Percentiles rank a stretch among this genome's conserved stretches.
Conservation (phyloP, 2,797 vertebrate species). For the Sparidentex hasta region DNA sequence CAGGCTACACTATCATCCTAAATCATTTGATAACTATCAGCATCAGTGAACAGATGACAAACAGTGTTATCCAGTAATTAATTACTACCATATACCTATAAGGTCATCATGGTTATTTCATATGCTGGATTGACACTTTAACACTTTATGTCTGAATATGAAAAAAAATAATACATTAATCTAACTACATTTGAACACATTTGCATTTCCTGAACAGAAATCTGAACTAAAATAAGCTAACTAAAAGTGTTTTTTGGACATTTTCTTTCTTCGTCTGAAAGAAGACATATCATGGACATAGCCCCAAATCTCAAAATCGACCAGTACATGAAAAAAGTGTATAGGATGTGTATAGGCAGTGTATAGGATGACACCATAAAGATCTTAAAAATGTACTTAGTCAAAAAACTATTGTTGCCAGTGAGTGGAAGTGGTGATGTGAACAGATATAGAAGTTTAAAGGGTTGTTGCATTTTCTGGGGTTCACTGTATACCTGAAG, state of each 20-base stretch:
- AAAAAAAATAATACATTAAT: too few relatives aligned
- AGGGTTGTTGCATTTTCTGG: not conserved
- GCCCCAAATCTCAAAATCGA: too few relatives aligned
- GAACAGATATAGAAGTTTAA: not conserved
- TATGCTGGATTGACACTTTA: too few relatives aligned
- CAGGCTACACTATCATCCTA: not conserved
- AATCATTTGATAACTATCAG: not conserved
- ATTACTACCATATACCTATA: not conserved
- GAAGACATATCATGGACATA: too few relatives aligned
- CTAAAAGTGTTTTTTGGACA: too few relatives aligned
- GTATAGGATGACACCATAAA: not conserved
- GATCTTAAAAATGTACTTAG: not conserved
- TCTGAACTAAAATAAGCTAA: too few relatives aligned
- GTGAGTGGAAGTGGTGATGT: not conserved
- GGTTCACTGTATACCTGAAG: conserved; percentile 90
- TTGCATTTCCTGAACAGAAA: too few relatives aligned
- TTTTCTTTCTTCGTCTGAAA: too few relatives aligned
- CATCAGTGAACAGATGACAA: not conserved
- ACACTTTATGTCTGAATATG: too few relatives aligned
- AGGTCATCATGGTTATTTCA: not conserved
- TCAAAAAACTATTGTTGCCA: not conserved
- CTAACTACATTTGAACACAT: too few relatives aligned
- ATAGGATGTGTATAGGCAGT: too few relatives aligned
- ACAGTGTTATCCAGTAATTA: not conserved
- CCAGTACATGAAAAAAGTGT: too few relatives aligned